Evolutionary conservation across 2,113 vertebrate genomes (phyloP).

Genomic region (Hydrochoerus hydrochaeris): DNA sequence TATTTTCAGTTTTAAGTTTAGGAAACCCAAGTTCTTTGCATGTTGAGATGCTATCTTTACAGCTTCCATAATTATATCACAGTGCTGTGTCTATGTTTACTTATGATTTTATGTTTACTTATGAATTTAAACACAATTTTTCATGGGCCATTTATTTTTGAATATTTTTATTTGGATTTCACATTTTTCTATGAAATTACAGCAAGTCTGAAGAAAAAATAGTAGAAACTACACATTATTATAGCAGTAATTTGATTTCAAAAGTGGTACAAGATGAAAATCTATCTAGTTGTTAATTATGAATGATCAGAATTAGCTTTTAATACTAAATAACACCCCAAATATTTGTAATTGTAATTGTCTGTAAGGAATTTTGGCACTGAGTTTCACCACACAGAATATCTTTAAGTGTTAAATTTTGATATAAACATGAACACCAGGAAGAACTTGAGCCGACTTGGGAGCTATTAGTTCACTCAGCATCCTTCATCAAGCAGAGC

Average conservation of each 20-base stretch:
- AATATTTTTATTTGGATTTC: constrained; percentile 55
- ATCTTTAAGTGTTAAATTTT: constrained; percentile 44
- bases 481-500: constrained; percentile 57
- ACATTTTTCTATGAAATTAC: neutral
- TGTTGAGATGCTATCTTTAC: constrained; percentile 5
- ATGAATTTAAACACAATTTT: constrained; percentile 11
- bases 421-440: constrained; percentile 58
- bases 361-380: neutral
- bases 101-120: neutral
- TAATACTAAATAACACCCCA: neutral
- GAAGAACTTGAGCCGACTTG: constrained; percentile 50
- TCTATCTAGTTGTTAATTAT: neutral
- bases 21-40: constrained; percentile 26
- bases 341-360: neutral
- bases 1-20: constrained; percentile 25
- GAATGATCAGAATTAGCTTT: constrained; percentile 16
- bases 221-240: neutral
- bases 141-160: neutral
- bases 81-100: neutral
- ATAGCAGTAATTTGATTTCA: constrained; percentile 28
- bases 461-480: constrained; percentile 65
- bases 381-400: neutral
- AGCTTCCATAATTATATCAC: neutral
- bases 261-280: constrained; percentile 45
- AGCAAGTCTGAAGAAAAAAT: neutral